These are phyloP conservation scores for Propsilocerus akamusi DNA, from an alignment of 1,140 invertebrate species.

Conservation along the genomic window DNA sequence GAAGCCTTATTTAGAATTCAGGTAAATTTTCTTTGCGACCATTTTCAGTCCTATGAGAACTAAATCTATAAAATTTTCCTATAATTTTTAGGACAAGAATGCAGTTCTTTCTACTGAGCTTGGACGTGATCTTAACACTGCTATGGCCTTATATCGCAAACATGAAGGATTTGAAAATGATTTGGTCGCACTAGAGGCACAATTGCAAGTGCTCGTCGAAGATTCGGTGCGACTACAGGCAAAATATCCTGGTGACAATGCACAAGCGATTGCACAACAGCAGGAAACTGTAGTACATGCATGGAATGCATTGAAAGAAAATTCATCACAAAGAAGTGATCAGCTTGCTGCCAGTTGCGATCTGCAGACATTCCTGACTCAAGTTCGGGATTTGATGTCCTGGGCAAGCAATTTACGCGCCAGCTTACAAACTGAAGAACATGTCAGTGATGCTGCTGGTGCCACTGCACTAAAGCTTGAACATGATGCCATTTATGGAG, in stretches of 20 bases:
- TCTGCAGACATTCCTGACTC: slow-evolving; percentile 67
- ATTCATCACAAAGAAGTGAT: slow-evolving; percentile 56
- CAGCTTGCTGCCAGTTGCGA: slow-evolving; percentile 74
- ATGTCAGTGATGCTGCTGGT: slow-evolving; percentile 66
- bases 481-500: slow-evolving; percentile 80
- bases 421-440: slow-evolving; percentile 64
- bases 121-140: slow-evolving; percentile 75
- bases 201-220: slow-evolving; percentile 78
- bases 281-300: slow-evolving; percentile 66
- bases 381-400: slow-evolving; percentile 70
- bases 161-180: slow-evolving; percentile 95
- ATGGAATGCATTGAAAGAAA: slow-evolving; percentile 74
- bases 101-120: slow-evolving; percentile 66
- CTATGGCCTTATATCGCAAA: slow-evolving; percentile 59
- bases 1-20: slow-evolving; percentile 81
- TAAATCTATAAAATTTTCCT: not conserved
- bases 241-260: slow-evolving; percentile 84
- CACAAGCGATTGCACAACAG: slow-evolving; percentile 69
- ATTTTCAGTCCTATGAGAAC: too few species aligned
- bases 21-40: not conserved
- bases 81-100: slow-evolving; percentile 42
- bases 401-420: slow-evolving; percentile 69
- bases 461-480: slow-evolving; percentile 76
- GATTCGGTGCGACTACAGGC: slow-evolving; percentile 74
- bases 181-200: slow-evolving; percentile 79